Conservation (phyloP, 2,888 invertebrate species). For the Xestia c-nigrum region DNA sequence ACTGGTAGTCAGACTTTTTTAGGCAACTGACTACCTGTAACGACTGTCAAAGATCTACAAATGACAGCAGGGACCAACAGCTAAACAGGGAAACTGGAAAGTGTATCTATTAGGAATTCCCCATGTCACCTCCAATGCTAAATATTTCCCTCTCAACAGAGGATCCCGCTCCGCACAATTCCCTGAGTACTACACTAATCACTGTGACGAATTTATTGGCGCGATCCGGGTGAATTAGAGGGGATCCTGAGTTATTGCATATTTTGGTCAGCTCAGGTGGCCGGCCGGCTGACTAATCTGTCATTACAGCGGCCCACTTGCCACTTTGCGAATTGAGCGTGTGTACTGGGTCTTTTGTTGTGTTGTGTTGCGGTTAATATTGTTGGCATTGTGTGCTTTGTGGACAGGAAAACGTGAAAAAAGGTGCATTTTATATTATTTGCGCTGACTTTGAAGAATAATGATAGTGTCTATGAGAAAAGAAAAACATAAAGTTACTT, state of each 20-base stretch:
- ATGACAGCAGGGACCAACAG: too few relatives aligned
- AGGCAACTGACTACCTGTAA: too few relatives aligned
- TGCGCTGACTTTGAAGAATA: not conserved
- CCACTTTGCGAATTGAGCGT: slow-evolving; percentile 83
- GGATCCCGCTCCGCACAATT: slow-evolving; percentile 63
- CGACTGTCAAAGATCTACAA: too few relatives aligned
- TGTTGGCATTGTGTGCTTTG: not conserved
- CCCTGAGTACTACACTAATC: slow-evolving; percentile 76
- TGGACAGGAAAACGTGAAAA: not conserved
- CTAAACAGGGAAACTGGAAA: too few relatives aligned
- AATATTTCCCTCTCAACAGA: slow-evolving; percentile 17
- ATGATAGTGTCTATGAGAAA: not conserved
- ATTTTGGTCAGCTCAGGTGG: slow-evolving; percentile 85
- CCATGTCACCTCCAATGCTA: not conserved
- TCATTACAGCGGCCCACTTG: slow-evolving; percentile 79
- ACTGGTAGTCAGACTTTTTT: too few relatives aligned
- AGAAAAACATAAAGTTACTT: too few relatives aligned
- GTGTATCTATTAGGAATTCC: too few relatives aligned
- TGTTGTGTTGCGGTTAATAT: slow-evolving; percentile 1
- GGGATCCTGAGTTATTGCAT: slow-evolving; percentile 83
- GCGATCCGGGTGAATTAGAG: slow-evolving; percentile 83
- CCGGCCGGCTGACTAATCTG: slow-evolving; percentile 80
- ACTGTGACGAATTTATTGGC: slow-evolving; percentile 88
- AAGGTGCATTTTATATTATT: not conserved
- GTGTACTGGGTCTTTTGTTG: slow-evolving; percentile 41